These are phyloP conservation scores for Echinometra lucunter DNA, from an alignment of 53 echinoderm and acorn worm genomes.

Conservation along the genomic window DNA sequence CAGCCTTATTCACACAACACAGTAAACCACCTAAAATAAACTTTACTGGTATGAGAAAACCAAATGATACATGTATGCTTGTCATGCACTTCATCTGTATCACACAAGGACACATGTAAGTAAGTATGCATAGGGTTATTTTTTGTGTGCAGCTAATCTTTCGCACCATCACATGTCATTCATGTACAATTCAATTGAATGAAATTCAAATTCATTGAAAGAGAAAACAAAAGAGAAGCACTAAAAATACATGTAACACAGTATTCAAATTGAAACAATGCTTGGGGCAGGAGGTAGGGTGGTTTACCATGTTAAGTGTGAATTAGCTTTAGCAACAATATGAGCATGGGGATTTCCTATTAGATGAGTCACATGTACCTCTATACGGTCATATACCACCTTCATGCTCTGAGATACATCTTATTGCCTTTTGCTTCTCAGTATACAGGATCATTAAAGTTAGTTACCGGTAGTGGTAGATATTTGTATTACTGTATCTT, in stretches of 20 bases:
- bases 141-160: background rate
- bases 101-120: too few species aligned
- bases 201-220: background rate
- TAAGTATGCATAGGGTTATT: too few species aligned
- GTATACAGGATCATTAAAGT: background rate
- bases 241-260: too few species aligned
- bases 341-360: background rate
- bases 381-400: background rate
- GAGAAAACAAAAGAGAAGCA: too few species aligned
- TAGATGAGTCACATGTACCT: background rate
- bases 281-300: too few species aligned
- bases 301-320: background rate
- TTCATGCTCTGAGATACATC: background rate
- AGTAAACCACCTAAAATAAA: background rate
- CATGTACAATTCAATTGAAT: background rate
- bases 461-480: background rate
- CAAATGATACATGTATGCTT: background rate
- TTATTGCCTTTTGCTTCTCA: background rate
- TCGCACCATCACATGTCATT: background rate
- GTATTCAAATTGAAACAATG: too few species aligned
- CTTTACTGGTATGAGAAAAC: background rate
- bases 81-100: too few species aligned
- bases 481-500: background rate
- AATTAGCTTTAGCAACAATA: background rate
- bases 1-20: background rate